A percentile compares a stretch with the other conserved stretches of the same genome.
Evolutionary conservation across 1,140 invertebrate species (phyloP).

Genomic region (Whitmania pigra): DNA sequence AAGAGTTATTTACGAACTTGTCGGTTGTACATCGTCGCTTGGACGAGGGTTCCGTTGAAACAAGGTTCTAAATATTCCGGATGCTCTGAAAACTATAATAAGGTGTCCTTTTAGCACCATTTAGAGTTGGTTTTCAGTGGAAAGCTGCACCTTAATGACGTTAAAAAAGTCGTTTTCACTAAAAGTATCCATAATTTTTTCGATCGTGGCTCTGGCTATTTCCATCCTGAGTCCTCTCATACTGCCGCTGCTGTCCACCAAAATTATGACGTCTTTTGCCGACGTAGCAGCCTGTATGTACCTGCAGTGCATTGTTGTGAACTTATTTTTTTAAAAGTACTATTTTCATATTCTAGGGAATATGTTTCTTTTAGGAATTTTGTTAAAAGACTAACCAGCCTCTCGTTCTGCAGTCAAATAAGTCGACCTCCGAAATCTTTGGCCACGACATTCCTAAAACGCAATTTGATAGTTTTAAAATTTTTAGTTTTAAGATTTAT

Average conservation of each 20-base stretch:
- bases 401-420: conserved; percentile 37
- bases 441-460: conserved; percentile 37
- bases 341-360: background rate
- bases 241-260: conserved; percentile 88
- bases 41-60: conserved; percentile 65
- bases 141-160: conserved; percentile 53
- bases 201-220: conserved; percentile 78
- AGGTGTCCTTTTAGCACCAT: background rate
- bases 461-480: background rate
- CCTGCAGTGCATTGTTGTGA: conserved; percentile 31
- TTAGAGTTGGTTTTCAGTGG: no score
- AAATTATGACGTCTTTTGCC: conserved; percentile 89
- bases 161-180: conserved; percentile 96
- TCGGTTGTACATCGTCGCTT: conserved; percentile 76
- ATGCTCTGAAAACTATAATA: conserved; percentile 37
- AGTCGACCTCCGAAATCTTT: conserved; percentile 32
- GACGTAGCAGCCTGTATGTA: conserved; percentile 94
- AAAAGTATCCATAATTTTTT: conserved; percentile 82
- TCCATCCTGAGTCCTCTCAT: conserved; percentile 86
- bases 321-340: background rate
- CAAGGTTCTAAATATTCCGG: conserved; percentile 49
- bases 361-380: background rate
- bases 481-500: background rate
- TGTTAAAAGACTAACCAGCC: conserved; percentile 32
- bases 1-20: conserved; percentile 46